Base-by-base conservation (phyloP, 92 coral and sea anemone genomes). In the Bergia sp. region DNA sequence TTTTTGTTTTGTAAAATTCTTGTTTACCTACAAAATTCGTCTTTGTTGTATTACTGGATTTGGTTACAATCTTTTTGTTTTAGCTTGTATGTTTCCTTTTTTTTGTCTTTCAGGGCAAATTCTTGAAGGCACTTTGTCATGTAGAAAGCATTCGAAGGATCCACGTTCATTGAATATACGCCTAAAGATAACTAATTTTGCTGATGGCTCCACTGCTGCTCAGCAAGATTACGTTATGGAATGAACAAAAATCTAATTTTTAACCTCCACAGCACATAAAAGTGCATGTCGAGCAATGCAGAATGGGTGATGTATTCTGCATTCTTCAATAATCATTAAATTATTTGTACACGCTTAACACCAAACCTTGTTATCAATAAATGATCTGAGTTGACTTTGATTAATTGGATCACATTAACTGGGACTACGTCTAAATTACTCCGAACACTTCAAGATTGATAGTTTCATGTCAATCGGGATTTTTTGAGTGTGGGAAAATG, bases 121-220 rank as follows among this genome's bases (percentile, higher is more conserved):
- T 7, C 85, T 97, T 7, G 84, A 89, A 37, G 99, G 99, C 49
- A 91, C 92, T 76, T 53, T 97, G 37, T 89, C 94, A 3, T 97
- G 99, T 72, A 90, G 90, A 58, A 97, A 97, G 90, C 93, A 94
- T 88, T 41, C 44, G 18, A 95, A 93, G 78, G 95, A 97, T 81
- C 88, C 94, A 1, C 96, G 99, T 1, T 93, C 98, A 1, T 91
- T 97, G 79, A 96, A 95, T 90, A 91, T 97, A 40, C 86, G 85
- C 53, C 74, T 97, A 81, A 94, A 97, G 83, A 73, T 94, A 36
- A 78, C 81, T 0, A 92, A 86, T 87, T 80, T 41, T 7, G 72
- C 23, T 41, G 73, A 92, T 11, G 93, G 94, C 38, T 77, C 86
- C 20, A 85, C 82, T 58, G 57, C 90, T 37, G 90, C 88, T 80